Conservation (phyloP, 2,888 invertebrate species). For the Drosophila pseudotalamancana region DNA sequence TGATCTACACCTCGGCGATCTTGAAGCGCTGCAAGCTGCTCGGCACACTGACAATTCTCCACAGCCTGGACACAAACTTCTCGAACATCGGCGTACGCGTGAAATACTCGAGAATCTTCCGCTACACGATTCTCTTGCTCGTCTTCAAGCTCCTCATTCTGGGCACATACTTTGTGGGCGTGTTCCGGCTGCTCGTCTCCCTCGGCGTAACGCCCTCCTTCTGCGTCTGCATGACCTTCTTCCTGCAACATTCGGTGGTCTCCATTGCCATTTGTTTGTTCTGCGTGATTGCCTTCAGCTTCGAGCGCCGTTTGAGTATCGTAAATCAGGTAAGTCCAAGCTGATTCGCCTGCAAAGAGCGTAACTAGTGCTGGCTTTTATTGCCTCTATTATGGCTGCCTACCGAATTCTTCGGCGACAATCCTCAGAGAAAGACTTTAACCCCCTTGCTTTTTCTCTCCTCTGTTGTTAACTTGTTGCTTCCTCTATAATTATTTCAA, state of each 20-base stretch:
- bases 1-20: conserved; percentile 80
- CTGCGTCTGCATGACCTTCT: conserved; percentile 81
- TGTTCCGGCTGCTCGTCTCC: conserved; percentile 77
- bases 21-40: conserved; percentile 73
- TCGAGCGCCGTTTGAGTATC: conserved; percentile 80
- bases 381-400: too few species aligned
- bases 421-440: background rate
- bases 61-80: conserved; percentile 78
- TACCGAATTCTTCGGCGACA: too few species aligned
- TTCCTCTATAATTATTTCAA: background rate
- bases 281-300: conserved; percentile 80
- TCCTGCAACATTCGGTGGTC: conserved; percentile 81
- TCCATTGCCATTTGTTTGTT: conserved; percentile 82
- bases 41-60: conserved; percentile 73
- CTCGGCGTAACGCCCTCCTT: conserved; percentile 78
- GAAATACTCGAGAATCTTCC: conserved; percentile 81
- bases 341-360: background rate
- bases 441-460: background rate
- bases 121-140: conserved; percentile 77
- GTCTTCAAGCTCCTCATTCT: conserved; percentile 75
- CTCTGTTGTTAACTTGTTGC: background rate
- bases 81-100: conserved; percentile 79
- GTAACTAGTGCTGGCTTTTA: background rate
- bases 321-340: conserved; percentile 81
- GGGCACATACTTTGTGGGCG: conserved; percentile 79